Evolutionary conservation across 2,113 vertebrate genomes (phyloP).

Genomic region (Suricata suricatta): DNA sequence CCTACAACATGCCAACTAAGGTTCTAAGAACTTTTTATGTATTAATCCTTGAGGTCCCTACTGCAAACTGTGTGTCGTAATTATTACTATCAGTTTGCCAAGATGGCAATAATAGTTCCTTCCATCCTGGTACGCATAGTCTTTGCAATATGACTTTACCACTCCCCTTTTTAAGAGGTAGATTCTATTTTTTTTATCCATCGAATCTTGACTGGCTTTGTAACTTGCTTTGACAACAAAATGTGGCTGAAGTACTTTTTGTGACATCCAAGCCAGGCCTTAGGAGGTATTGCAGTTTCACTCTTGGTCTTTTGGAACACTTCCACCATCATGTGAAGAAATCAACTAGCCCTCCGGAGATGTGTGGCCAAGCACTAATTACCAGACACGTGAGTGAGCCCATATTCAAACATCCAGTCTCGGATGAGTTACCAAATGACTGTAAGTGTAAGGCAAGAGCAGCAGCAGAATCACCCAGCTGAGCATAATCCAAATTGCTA

Average conservation of each 20-base stretch:
- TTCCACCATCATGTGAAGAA: background rate
- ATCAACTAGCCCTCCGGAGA: background rate
- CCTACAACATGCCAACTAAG: background rate
- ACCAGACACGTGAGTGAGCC: background rate
- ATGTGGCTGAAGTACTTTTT: background rate
- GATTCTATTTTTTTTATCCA: background rate
- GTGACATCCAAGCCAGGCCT: background rate
- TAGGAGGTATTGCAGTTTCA: background rate
- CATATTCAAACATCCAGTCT: background rate
- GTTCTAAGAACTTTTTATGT: background rate
- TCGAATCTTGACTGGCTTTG: background rate
- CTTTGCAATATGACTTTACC: background rate
- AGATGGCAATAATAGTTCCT: background rate
- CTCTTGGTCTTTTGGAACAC: background rate
- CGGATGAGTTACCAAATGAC: background rate
- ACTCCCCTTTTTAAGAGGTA: background rate
- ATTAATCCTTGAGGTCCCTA: background rate
- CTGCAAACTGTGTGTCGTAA: background rate
- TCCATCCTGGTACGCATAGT: background rate
- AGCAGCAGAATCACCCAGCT: background rate
- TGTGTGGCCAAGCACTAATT: background rate
- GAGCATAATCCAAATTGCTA: background rate
- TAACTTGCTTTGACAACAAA: background rate
- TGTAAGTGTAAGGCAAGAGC: background rate
- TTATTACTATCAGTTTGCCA: background rate